Conservation (phyloP, 1,140 invertebrate genomes). For the Drosophila kohkoa region DNA sequence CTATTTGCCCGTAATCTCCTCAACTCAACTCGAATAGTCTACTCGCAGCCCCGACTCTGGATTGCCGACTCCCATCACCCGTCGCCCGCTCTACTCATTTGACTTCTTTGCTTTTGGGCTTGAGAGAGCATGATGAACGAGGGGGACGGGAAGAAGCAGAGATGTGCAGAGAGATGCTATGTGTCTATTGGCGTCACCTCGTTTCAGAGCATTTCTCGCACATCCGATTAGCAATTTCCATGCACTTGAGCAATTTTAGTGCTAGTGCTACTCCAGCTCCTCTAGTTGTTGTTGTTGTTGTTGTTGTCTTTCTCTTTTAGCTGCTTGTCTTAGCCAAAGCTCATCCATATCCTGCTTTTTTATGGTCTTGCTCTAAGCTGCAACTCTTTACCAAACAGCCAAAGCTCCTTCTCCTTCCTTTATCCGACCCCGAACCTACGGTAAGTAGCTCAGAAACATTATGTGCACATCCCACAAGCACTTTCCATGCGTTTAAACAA, state of each 20-base stretch:
- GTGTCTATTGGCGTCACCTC: constrained; percentile 39
- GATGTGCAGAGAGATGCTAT: background rate
- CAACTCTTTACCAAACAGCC: constrained; percentile 43
- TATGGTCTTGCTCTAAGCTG: constrained; percentile 43
- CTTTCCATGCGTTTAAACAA: constrained; percentile 81
- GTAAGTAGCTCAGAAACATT: constrained; percentile 49
- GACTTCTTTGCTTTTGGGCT: background rate
- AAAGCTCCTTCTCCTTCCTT: constrained; percentile 25
- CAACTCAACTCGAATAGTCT: background rate
- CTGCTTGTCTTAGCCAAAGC: constrained; percentile 56
- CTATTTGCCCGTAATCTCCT: constrained; percentile 8
- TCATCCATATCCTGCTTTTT: constrained; percentile 49
- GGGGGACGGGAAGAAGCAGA: background rate
- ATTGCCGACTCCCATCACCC: too few species aligned
- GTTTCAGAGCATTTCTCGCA: constrained; percentile 46
- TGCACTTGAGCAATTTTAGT: constrained; percentile 77
- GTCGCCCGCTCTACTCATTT: background rate
- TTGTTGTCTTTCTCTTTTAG: constrained; percentile 11
- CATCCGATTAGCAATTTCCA: constrained; percentile 80
- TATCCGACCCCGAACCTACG: background rate
- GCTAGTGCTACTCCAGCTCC: background rate
- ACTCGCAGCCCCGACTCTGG: too few species aligned
- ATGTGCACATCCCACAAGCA: constrained; percentile 63
- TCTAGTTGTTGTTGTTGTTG: constrained; percentile 6
- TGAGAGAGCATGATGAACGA: background rate